Base-by-base conservation (phyloP, 1,140 invertebrate genomes). In the Pachyrhynchus sulphureomaculatus region DNA sequence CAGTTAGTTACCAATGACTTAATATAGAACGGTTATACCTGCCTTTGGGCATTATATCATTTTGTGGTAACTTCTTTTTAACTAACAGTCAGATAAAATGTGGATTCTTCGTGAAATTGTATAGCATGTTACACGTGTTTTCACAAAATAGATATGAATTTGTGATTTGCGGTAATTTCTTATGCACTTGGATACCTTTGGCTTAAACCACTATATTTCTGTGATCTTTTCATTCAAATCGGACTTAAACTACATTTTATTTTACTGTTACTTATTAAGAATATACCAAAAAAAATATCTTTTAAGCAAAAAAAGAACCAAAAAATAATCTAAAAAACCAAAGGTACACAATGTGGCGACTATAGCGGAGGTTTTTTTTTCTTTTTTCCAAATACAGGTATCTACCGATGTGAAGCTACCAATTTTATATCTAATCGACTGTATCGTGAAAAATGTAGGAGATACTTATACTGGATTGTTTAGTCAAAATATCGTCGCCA, bases 401-500 rank as follows among this genome's bases (percentile, higher is more conserved):
- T 80, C 83, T 71, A 83, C 87, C 61, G 87, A 91, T 68, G 84
- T 90, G 77, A 98, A 98, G 83, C 86, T 99, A 74, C 93, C 95
- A 32, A 87, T 92, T 67, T 84, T 99, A 70, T 99, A 99, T 85
- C 88, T 99, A 80, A 94, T 98, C 77, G 97, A 99, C 83, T 99
- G 96, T 54, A 98, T 99, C 72, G 88, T 98, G 78, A 99, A 99
- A 86, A 99, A 98, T 83, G 88, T 98, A 69, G 88, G 88, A 69
- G 83, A 85, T 70, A 83, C 84, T 41, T 99, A 99, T 80, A 84
- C 88, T 23, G 79, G 83, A 72, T 84, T 96, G 64, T 98, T 99
- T 78, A 86, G 87, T 15, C 84, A 92, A 77, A 90, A 89, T 78
- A 92, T 96, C 70, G 91, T 92, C 57, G 85, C 85, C 69, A 89